These are phyloP conservation scores for Leptodactylus fallax DNA, from an alignment of 2,797 vertebrate species.

Conservation along the genomic window DNA sequence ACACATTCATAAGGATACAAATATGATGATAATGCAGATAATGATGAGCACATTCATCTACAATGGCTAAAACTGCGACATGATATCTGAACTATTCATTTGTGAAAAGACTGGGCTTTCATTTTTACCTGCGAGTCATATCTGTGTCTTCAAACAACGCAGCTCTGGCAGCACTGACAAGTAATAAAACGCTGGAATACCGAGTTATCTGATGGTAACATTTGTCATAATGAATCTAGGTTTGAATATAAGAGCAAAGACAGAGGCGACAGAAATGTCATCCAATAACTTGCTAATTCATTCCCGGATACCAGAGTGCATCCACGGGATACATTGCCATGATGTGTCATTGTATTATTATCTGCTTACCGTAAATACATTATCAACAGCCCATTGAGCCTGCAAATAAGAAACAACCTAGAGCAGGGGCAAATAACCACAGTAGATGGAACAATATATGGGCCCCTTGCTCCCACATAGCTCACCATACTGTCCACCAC, in stretches of 20 bases:
- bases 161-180: slow-evolving; percentile 13
- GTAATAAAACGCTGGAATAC: slow-evolving; percentile 22
- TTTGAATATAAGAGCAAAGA: slow-evolving; percentile 6
- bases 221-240: slow-evolving; percentile 21
- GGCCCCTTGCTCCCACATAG: too few relatives aligned
- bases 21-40: neutral
- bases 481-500: too few relatives aligned
- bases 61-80: neutral
- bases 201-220: slow-evolving; percentile 23
- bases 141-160: slow-evolving; percentile 23
- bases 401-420: neutral
- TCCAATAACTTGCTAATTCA: slow-evolving; percentile 17
- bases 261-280: slow-evolving; percentile 17
- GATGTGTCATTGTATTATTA: neutral
- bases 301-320: neutral
- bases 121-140: neutral
- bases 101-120: neutral
- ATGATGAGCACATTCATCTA: slow-evolving; percentile 15
- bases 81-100: slow-evolving; percentile 1
- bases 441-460: too few relatives aligned
- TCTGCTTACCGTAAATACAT: neutral
- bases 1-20: too few relatives aligned
- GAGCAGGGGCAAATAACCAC: neutral
- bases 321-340: neutral
- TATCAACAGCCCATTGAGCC: neutral